Evolutionary conservation across 2,888 invertebrate genomes (phyloP).

Genomic region (Esperia sulphurella): DNA sequence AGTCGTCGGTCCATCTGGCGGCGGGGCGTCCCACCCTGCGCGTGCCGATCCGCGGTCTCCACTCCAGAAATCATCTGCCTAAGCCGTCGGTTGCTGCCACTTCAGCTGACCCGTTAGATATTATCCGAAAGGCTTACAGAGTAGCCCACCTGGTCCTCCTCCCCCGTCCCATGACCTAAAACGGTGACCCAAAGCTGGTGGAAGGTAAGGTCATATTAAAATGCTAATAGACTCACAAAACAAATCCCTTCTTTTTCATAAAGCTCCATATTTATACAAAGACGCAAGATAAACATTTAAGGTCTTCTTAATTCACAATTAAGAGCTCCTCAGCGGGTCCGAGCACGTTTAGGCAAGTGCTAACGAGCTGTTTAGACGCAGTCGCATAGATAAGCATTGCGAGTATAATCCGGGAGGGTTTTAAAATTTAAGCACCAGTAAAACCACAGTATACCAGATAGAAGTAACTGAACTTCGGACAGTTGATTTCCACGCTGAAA

Average conservation of each 20-base stretch:
- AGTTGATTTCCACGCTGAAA: too few relatives aligned
- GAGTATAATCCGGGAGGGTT: constrained; percentile 1
- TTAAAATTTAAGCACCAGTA: not conserved
- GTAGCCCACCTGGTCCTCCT: too few relatives aligned
- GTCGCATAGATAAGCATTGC: constrained; percentile 8
- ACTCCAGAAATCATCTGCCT: too few relatives aligned
- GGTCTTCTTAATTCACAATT: not conserved
- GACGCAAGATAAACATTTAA: not conserved
- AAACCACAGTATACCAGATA: not conserved
- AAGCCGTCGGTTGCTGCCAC: too few relatives aligned
- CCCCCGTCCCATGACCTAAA: too few relatives aligned
- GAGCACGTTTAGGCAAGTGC: not conserved
- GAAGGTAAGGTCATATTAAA: too few relatives aligned
- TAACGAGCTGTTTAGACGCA: not conserved
- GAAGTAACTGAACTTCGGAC: not conserved
- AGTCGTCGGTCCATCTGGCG: too few relatives aligned
- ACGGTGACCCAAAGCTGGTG: too few relatives aligned
- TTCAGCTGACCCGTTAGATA: too few relatives aligned
- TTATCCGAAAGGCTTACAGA: too few relatives aligned
- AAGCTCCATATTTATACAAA: not conserved
- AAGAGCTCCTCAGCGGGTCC: not conserved
- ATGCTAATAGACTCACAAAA: not conserved
- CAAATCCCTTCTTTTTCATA: not conserved
- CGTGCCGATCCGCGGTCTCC: too few relatives aligned
- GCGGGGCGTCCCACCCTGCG: too few relatives aligned